These are phyloP conservation scores for Tadarida brasiliensis DNA, from an alignment of 2,797 vertebrate genomes.

Conservation along the genomic window DNA sequence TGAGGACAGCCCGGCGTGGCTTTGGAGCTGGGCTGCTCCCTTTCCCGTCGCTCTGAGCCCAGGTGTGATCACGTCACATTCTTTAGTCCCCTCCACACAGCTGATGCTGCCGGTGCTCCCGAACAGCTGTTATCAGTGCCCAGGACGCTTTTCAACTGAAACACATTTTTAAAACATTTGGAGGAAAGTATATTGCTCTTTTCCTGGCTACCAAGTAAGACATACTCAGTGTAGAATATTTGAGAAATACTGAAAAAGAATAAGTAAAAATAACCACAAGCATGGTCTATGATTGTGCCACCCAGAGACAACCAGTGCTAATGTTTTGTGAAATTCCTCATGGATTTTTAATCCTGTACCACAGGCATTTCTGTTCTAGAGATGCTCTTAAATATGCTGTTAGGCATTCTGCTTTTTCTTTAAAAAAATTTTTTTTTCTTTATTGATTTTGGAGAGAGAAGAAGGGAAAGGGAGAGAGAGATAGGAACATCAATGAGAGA, in stretches of 20 bases:
- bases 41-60: background rate
- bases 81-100: background rate
- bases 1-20: background rate
- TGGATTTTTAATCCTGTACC: background rate
- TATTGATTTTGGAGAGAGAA: no score
- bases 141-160: background rate
- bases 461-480: no score
- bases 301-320: background rate
- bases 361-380: background rate
- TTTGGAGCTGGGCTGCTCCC: background rate
- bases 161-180: background rate
- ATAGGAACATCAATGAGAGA: no score
- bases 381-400: background rate
- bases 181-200: background rate
- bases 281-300: background rate
- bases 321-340: slow-evolving; percentile 42
- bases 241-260: background rate
- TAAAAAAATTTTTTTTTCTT: background rate
- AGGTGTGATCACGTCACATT: background rate
- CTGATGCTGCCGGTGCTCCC: background rate
- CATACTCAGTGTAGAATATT: background rate
- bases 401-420: background rate
- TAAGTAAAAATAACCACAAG: background rate
- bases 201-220: background rate
- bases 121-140: background rate